These are phyloP conservation scores for Noctuana brunneofusca DNA, from an alignment of 2,888 invertebrate species.

Conservation along the genomic window DNA sequence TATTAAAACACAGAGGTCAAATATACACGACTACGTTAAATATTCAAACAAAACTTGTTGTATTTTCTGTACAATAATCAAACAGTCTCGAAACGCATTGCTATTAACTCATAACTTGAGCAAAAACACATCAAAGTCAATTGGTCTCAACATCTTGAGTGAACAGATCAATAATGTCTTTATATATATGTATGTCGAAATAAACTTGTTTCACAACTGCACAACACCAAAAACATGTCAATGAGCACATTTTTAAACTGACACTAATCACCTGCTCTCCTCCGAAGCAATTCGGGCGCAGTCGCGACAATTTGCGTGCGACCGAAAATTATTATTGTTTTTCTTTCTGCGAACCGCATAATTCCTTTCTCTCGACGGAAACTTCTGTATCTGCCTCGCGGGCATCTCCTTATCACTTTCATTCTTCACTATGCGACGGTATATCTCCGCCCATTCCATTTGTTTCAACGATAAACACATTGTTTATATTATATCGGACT, in stretches of 20 bases:
- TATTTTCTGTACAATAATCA: neutral
- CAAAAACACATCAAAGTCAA: slow-evolving; percentile 9
- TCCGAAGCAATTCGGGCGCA: slow-evolving; percentile 67
- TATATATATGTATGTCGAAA: neutral
- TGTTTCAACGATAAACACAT: slow-evolving; percentile 76
- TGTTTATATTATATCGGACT: slow-evolving; percentile 25
- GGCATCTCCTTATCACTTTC: slow-evolving; percentile 52
- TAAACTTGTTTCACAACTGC: slow-evolving; percentile 11
- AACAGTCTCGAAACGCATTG: neutral
- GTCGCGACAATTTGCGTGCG: slow-evolving; percentile 68
- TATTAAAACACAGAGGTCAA: slow-evolving; percentile 1
- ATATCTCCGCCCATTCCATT: slow-evolving; percentile 71
- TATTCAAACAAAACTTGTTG: neutral
- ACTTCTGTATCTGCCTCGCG: slow-evolving; percentile 79
- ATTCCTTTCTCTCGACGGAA: slow-evolving; percentile 87
- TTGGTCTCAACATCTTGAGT: slow-evolving; percentile 19
- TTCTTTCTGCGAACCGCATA: slow-evolving; percentile 85
- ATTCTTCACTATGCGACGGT: slow-evolving; percentile 57
- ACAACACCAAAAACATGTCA: slow-evolving; percentile 8
- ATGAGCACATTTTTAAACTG: slow-evolving; percentile 4
- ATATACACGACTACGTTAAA: neutral
- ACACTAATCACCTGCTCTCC: slow-evolving; percentile 57
- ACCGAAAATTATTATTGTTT: slow-evolving; percentile 66
- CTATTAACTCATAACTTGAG: slow-evolving; percentile 9
- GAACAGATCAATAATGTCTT: slow-evolving; percentile 19